Evolutionary conservation across 1,140 invertebrate species (phyloP), one percentile per base, ranked within the genome.

Genomic region (Drosophila equinoxialis): DNA sequence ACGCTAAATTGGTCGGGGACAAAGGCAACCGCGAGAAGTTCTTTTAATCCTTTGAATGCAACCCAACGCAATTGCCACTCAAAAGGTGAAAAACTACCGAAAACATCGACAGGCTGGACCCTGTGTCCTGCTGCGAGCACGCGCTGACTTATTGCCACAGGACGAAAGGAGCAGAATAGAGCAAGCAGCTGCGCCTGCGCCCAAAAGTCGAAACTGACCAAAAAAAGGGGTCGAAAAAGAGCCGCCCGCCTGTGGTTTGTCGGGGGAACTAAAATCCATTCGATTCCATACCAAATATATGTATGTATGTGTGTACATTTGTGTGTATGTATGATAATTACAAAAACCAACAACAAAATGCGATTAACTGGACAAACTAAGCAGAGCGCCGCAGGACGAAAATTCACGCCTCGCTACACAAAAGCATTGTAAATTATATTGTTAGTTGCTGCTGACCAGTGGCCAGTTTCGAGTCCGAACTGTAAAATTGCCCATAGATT

Each of bases 331-430:
- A 80, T 80, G 83, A 87, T 87, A 87, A 87, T 87, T 87, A 77
- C 68, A 71, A 64, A 65, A 73, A 65, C 51, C 80, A 78, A 83
- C 80, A 87, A 87, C 33, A 59, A 59, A 57, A 89, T 89, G 84
- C 83, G 82, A 87, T 86, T 87, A 82, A 79, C 58, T 65, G 67
- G 66, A 67, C 71, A 59, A 48, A 35, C 54, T 57, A 71, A 65
- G 35, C 67, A 48, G 39, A 55, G 39, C 69, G 42, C 65, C 58
- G 61, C 70, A 65, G 77, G 73, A 72, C 51, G 30, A 61, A 62
- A 81, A 90, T 90, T 90, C 87, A 90, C 87, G 89, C 87, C 84
- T 90, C 87, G 85, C 87, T 90, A 89, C 89, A 90, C 87, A 91
- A 90, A 90, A 91, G 89, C 83, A 71, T 71, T 81, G 87, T 90